Conservation (phyloP, 2,797 vertebrate species). For the Morus bassanus region DNA sequence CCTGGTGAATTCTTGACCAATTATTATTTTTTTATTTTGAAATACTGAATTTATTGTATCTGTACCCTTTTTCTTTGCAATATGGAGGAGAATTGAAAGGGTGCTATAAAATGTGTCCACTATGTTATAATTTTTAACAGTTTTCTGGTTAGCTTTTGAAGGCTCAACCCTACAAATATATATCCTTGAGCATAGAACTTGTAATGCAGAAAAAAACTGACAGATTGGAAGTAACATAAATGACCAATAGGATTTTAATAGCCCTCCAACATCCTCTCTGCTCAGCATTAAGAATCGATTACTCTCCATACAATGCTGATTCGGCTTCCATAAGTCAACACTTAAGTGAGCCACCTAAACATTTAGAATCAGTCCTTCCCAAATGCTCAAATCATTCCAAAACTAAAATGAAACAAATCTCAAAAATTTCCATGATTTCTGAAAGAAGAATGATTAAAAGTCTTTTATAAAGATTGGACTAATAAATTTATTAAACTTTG, state of each 20-base stretch:
- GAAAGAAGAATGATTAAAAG: background rate
- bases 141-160: background rate
- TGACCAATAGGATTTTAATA: background rate
- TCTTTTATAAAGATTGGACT: background rate
- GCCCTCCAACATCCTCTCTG: background rate
- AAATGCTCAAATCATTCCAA: background rate
- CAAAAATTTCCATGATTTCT: background rate
- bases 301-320: background rate
- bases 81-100: background rate
- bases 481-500: background rate
- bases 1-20: background rate
- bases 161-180: background rate
- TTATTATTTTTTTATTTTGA: background rate
- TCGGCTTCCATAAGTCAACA: background rate
- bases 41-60: background rate
- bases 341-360: background rate
- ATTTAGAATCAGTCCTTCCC: background rate
- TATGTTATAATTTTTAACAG: background rate
- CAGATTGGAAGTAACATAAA: background rate
- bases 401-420: background rate
- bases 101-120: background rate
- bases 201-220: background rate
- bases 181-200: background rate
- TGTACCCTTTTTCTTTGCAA: background rate
- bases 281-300: background rate